Conservation (phyloP, 2,113 vertebrate species). For the Chaetodon auriga region DNA sequence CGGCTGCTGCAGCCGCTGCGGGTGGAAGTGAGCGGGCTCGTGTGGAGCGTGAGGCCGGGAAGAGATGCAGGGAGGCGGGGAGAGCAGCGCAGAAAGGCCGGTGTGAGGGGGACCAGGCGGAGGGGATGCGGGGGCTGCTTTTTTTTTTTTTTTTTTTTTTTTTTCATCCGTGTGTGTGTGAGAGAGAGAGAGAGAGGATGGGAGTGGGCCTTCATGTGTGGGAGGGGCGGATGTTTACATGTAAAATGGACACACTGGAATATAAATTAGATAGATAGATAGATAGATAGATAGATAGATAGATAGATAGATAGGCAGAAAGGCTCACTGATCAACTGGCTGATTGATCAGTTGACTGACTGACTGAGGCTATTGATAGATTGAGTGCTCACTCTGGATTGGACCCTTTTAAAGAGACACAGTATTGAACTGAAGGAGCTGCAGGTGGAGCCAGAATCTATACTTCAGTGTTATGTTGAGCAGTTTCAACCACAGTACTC, state of each 20-base stretch:
- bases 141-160: background rate
- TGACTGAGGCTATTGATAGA: background rate
- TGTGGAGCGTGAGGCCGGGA: slow-evolving; percentile 22
- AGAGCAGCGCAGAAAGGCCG: slow-evolving; percentile 15
- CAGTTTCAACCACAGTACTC: background rate
- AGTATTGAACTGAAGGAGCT: background rate
- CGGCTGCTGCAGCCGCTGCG: slow-evolving; percentile 3
- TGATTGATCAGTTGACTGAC: background rate
- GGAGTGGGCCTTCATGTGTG: slow-evolving; percentile 11
- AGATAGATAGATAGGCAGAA: background rate
- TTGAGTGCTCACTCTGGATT: background rate
- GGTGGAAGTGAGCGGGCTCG: background rate
- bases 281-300: slow-evolving; percentile 11
- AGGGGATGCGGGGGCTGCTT: slow-evolving; percentile 38
- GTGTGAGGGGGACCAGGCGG: background rate
- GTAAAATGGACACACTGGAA: slow-evolving; percentile 20
- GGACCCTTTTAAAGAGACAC: background rate
- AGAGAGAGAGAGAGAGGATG: background rate
- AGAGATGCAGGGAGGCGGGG: slow-evolving; percentile 26
- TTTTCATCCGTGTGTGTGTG: background rate
- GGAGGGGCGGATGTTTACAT: slow-evolving; percentile 50
- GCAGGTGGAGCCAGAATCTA: background rate
- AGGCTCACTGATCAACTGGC: background rate
- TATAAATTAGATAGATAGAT: background rate
- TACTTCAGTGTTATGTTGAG: background rate